These are phyloP conservation scores for Percopsis transmontana DNA, from an alignment of 2,113 vertebrate genomes.

Conservation along the genomic window DNA sequence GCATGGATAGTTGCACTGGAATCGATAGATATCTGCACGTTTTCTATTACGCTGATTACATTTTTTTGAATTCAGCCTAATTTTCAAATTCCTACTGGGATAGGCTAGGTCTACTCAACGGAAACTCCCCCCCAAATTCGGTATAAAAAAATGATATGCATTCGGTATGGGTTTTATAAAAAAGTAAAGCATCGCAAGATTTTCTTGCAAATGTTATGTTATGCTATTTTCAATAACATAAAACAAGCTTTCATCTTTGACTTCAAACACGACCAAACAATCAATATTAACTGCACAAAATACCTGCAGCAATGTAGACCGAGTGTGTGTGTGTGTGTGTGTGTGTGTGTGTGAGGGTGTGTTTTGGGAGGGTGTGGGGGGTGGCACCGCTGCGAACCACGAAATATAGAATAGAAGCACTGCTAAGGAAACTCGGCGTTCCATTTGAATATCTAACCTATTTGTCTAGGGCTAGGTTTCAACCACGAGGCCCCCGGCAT, in stretches of 20 bases:
- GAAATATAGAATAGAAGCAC: slow-evolving; percentile 40
- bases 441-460: slow-evolving; percentile 57
- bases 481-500: slow-evolving; percentile 57
- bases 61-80: too few species aligned
- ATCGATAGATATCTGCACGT: too few species aligned
- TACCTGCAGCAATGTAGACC: slow-evolving; percentile 63
- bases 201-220: slow-evolving; percentile 11
- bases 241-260: slow-evolving; percentile 64
- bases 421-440: slow-evolving; percentile 46
- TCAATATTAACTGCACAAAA: slow-evolving; percentile 53
- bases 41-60: too few species aligned
- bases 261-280: slow-evolving; percentile 56
- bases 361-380: slow-evolving; percentile 65
- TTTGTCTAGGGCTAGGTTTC: slow-evolving; percentile 61
- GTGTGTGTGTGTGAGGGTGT: slow-evolving; percentile 28
- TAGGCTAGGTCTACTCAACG: too few species aligned
- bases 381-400: slow-evolving; percentile 35
- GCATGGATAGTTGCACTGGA: too few species aligned
- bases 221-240: slow-evolving; percentile 42
- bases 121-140: too few species aligned
- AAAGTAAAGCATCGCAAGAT: slow-evolving; percentile 18
- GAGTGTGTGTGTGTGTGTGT: neutral
- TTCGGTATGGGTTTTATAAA: slow-evolving; percentile 31
- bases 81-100: too few species aligned
- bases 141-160: neutral